These are phyloP conservation scores for Branchipolynoe longqiensis DNA, from an alignment of 2,888 invertebrate species.

Conservation along the genomic window DNA sequence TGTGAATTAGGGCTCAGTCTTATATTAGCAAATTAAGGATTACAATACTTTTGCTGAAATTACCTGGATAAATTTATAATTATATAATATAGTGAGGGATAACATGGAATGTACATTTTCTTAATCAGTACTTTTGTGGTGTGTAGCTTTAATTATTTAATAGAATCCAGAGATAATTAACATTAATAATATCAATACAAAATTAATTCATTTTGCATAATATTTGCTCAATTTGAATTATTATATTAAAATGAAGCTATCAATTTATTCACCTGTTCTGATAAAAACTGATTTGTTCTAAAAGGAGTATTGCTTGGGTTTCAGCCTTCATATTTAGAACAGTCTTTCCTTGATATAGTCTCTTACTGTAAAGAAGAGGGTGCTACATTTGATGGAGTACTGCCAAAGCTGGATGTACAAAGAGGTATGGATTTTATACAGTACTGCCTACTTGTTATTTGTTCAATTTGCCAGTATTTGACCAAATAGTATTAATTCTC, in stretches of 20 bases:
- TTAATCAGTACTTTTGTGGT: not conserved
- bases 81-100: too few relatives aligned
- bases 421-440: too few relatives aligned
- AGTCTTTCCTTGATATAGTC: conserved; percentile 30
- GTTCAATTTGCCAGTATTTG: not conserved
- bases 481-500: not conserved
- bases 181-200: not conserved
- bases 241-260: not conserved
- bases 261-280: too few relatives aligned
- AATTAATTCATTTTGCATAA: not conserved
- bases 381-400: conserved; percentile 46
- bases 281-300: not conserved
- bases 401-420: not conserved
- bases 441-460: too few relatives aligned
- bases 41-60: too few relatives aligned
- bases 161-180: not conserved
- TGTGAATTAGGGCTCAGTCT: too few relatives aligned
- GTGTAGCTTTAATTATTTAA: not conserved
- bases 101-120: too few relatives aligned
- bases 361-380: not conserved
- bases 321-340: conserved; percentile 14
- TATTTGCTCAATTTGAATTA: not conserved
- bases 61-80: too few relatives aligned
- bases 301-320: not conserved
- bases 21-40: too few relatives aligned